Conservation (phyloP, 2,113 vertebrate species). For the Nanorana parkeri region DNA sequence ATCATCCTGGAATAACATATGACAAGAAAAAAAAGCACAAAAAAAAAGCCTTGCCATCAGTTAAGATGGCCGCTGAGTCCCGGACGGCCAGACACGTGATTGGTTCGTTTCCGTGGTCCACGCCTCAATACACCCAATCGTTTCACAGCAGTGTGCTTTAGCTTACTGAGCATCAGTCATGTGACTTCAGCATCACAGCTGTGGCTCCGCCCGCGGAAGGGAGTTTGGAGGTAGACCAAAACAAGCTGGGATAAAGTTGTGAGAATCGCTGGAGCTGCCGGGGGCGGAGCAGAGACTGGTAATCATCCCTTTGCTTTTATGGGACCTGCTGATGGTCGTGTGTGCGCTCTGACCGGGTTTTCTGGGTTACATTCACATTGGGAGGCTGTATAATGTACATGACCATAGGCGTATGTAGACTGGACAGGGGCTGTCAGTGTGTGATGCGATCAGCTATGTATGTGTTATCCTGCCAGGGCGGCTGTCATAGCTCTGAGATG, state of each 20-base stretch:
- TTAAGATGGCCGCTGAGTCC: neutral
- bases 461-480: too few relatives aligned
- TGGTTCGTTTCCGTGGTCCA: too few relatives aligned
- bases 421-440: too few relatives aligned
- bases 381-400: too few relatives aligned
- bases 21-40: neutral
- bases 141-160: neutral
- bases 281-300: neutral
- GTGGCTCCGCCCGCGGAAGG: slow-evolving; percentile 30
- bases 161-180: neutral
- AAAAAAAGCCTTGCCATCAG: neutral
- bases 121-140: neutral
- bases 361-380: too few relatives aligned
- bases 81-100: neutral
- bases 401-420: too few relatives aligned
- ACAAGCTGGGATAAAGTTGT: slow-evolving; percentile 22
- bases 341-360: too few relatives aligned
- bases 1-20: too few relatives aligned
- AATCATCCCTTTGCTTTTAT: neutral
- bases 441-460: too few relatives aligned
- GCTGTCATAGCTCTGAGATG: too few relatives aligned
- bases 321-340: too few relatives aligned
- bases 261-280: neutral
- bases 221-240: slow-evolving; percentile 4
- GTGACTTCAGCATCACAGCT: neutral